Percentiles rank a stretch among this genome's conserved stretches.
These are phyloP conservation scores for Nesidiocoris tenuis DNA, from an alignment of 2,888 invertebrate species.

Conservation along the genomic window DNA sequence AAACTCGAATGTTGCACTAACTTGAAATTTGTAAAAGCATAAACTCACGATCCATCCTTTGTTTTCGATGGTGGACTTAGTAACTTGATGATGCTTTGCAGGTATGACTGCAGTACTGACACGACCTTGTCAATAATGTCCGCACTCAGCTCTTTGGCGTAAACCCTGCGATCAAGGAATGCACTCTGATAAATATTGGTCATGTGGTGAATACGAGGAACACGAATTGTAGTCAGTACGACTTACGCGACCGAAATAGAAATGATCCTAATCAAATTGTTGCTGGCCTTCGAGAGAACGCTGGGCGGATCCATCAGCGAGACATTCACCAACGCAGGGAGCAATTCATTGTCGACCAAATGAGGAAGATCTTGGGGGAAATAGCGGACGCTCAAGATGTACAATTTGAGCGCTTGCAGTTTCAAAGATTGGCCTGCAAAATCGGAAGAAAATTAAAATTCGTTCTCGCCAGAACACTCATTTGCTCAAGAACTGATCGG, in stretches of 20 bases:
- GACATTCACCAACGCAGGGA: constrained; percentile 57
- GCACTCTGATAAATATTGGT: no score
- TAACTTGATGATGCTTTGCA: constrained; percentile 46
- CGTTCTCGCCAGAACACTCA: no score
- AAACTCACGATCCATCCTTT: constrained; percentile 37
- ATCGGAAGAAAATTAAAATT: constrained; percentile 1
- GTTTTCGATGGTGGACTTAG: constrained; percentile 35
- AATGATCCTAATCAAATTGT: constrained; percentile 60
- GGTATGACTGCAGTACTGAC: constrained; percentile 54
- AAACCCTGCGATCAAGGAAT: constrained; percentile 54
- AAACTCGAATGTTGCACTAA: no score
- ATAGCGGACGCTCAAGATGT: constrained; percentile 61
- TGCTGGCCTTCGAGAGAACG: constrained; percentile 57
- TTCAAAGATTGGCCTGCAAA: constrained; percentile 46
- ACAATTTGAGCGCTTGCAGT: constrained; percentile 57
- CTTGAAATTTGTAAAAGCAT: no score
- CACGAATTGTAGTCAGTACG: background rate
- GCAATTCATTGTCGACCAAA: constrained; percentile 60
- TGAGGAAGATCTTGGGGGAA: constrained; percentile 61
- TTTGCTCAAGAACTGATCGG: background rate
- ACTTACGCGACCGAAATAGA: constrained; percentile 60
- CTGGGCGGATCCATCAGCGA: constrained; percentile 50
- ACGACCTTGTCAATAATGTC: constrained; percentile 58
- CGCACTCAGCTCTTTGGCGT: constrained; percentile 58
- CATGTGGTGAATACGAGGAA: background rate